phyloP scores from a whole-genome alignment of 2,888 invertebrate species.

The Drosophila buzzatii region DNA sequence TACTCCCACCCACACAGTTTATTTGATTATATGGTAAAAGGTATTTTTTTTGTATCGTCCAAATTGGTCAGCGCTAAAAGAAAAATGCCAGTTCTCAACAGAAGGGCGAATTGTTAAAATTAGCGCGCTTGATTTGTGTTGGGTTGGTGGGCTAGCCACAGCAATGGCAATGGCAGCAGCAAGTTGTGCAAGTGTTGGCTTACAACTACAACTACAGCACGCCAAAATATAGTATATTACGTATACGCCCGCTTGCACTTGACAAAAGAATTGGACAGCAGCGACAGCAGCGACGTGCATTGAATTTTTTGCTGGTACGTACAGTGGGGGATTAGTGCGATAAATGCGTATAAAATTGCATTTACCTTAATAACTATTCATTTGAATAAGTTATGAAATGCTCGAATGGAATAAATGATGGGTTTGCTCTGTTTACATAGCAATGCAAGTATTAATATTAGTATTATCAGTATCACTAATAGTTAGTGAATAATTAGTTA shows the following conservation, averaged over 20 bases:
- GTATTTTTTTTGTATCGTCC: constrained; percentile 46
- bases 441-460: not conserved
- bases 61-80: constrained; percentile 30
- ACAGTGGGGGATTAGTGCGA: constrained; percentile 29
- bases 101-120: constrained; percentile 52
- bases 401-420: not conserved
- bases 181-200: constrained; percentile 46
- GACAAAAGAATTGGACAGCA: constrained; percentile 68
- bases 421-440: not conserved
- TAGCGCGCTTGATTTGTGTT: constrained; percentile 55
- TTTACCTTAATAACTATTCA: not conserved
- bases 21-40: constrained; percentile 4
- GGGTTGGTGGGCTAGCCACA: constrained; percentile 29
- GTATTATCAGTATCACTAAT: not conserved
- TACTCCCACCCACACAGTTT: not conserved
- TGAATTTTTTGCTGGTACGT: constrained; percentile 48
- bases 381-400: not conserved
- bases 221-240: constrained; percentile 48
- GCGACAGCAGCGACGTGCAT: constrained; percentile 37
- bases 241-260: constrained; percentile 72
- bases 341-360: not conserved
- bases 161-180: constrained; percentile 44
- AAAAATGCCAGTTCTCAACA: constrained; percentile 40
- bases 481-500: no score
- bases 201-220: constrained; percentile 22